Evolutionary conservation across 2,113 vertebrate genomes (phyloP).

Genomic region (Burhinus oedicnemus): DNA sequence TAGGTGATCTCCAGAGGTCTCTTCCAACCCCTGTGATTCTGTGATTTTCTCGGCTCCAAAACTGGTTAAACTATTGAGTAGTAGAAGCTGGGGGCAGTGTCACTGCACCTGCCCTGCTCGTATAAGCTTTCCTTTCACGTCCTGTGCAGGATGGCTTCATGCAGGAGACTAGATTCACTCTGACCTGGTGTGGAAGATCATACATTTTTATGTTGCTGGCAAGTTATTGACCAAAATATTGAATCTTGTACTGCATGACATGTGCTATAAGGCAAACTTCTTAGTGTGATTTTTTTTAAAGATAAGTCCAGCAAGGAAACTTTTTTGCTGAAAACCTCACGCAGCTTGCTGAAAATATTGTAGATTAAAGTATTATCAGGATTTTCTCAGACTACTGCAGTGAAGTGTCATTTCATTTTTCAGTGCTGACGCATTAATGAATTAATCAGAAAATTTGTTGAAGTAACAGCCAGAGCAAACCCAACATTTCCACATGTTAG

Average conservation of each 20-base stretch:
- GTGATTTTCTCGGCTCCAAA: not conserved
- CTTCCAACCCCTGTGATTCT: too few relatives aligned
- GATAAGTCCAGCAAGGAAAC: not conserved
- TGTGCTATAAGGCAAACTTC: not conserved
- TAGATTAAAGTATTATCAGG: conserved; percentile 19
- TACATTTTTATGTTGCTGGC: conserved; percentile 19
- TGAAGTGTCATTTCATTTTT: not conserved
- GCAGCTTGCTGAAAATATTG: conserved; percentile 5
- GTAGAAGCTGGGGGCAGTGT: not conserved
- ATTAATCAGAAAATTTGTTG: conserved; percentile 12
- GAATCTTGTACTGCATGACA: not conserved
- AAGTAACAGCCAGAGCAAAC: not conserved
- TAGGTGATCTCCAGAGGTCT: too few relatives aligned
- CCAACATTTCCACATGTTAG: not conserved
- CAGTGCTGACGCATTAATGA: not conserved
- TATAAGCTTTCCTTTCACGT: not conserved
- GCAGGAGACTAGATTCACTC: not conserved
- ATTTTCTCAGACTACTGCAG: conserved; percentile 13
- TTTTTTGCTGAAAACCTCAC: not conserved
- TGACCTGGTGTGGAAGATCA: conserved; percentile 5
- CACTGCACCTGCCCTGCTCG: not conserved
- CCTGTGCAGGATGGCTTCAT: not conserved
- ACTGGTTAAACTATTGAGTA: not conserved
- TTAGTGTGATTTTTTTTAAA: not conserved
- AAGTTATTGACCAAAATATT: conserved; percentile 33